Conservation (phyloP, 2,797 vertebrate genomes). For the Orestias chungarensis region DNA sequence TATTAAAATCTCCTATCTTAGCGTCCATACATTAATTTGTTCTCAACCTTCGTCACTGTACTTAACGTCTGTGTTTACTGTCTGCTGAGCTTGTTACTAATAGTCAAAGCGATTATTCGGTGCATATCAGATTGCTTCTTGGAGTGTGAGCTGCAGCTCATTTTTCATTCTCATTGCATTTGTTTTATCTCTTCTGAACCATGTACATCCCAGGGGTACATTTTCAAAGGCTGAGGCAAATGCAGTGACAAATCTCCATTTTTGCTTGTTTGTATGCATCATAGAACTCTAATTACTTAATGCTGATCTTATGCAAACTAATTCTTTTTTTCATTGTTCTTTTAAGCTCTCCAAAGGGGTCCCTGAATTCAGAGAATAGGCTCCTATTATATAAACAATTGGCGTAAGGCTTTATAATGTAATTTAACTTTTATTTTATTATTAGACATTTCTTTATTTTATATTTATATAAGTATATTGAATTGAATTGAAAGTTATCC, state of each 20-base stretch:
- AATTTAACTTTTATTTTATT: slow-evolving; percentile 10
- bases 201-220: slow-evolving; percentile 71
- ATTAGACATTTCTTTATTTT: no score
- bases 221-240: slow-evolving; percentile 68
- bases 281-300: slow-evolving; percentile 70
- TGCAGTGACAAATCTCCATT: slow-evolving; percentile 79
- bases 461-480: no score
- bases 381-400: neutral
- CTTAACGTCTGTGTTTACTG: slow-evolving; percentile 33
- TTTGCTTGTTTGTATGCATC: slow-evolving; percentile 77
- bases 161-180: slow-evolving; percentile 66
- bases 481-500: no score
- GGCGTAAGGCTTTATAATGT: slow-evolving; percentile 2
- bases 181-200: slow-evolving; percentile 68
- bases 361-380: slow-evolving; percentile 34
- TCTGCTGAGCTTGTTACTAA: slow-evolving; percentile 52
- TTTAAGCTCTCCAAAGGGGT: slow-evolving; percentile 38
- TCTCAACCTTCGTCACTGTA: slow-evolving; percentile 23
- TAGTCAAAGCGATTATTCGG: slow-evolving; percentile 61
- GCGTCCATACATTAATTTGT: slow-evolving; percentile 31
- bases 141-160: slow-evolving; percentile 62
- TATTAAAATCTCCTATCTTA: slow-evolving; percentile 11
- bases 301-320: slow-evolving; percentile 69
- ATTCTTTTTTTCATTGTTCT: slow-evolving; percentile 31
- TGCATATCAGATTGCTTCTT: slow-evolving; percentile 66